These are phyloP conservation scores for Agrilus mali DNA, from an alignment of 2,888 invertebrate species.

Conservation along the genomic window DNA sequence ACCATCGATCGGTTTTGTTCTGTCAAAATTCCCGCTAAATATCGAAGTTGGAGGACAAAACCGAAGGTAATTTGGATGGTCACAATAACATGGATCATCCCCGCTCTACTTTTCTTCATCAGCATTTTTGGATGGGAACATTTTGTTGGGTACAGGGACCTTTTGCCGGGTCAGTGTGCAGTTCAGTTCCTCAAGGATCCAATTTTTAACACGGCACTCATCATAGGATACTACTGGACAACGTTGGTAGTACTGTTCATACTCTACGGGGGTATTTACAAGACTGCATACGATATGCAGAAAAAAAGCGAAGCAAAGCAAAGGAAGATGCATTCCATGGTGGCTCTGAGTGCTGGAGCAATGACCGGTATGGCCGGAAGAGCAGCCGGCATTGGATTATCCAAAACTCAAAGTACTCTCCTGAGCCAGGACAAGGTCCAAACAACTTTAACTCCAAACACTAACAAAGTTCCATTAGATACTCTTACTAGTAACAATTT, in stretches of 20 bases:
- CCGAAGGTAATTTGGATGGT: conserved; percentile 91
- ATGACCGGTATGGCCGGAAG: conserved; percentile 85
- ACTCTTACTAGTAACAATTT: conserved; percentile 15
- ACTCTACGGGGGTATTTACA: conserved; percentile 93
- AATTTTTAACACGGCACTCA: conserved; percentile 91
- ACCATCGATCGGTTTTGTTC: conserved; percentile 98
- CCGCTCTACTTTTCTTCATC: conserved; percentile 90
- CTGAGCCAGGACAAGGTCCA: conserved; percentile 61
- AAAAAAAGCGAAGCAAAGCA: conserved; percentile 94
- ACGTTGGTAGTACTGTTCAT: conserved; percentile 91
- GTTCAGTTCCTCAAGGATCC: conserved; percentile 97
- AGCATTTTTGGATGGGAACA: conserved; percentile 99
- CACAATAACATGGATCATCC: conserved; percentile 92
- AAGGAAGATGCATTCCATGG: conserved; percentile 90
- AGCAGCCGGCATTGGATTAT: conserved; percentile 74
- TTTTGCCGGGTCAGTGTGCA: conserved; percentile 79
- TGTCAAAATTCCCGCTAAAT: conserved; percentile 95
- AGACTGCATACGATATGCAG: conserved; percentile 95
- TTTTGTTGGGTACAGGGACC: conserved; percentile 84
- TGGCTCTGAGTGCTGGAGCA: conserved; percentile 77
- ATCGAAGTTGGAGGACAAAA: conserved; percentile 93
- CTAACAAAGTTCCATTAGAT: conserved; percentile 21
- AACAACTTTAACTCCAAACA: conserved; percentile 33
- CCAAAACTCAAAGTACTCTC: conserved; percentile 59
- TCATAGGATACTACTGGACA: conserved; percentile 96